Percentiles rank a stretch among this genome's conserved stretches.
Conservation (phyloP, 2,797 vertebrate genomes). For the Xenentodon cancila region DNA sequence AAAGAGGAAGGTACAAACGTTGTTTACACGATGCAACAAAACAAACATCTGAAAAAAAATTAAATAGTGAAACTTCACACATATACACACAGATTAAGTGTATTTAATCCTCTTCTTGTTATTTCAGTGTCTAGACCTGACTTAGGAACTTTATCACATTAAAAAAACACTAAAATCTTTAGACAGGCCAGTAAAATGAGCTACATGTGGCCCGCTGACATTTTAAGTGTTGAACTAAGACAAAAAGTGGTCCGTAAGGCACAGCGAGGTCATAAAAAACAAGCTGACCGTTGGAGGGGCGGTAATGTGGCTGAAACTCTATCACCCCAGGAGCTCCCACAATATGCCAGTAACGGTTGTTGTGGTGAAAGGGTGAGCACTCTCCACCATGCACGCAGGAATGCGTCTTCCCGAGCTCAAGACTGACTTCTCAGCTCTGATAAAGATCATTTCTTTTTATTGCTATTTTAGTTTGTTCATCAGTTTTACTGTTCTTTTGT, state of each 20-base stretch:
- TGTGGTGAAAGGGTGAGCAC: slow-evolving; percentile 14
- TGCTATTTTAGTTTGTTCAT: too few species aligned
- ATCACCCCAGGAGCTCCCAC: slow-evolving; percentile 51
- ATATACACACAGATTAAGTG: not conserved
- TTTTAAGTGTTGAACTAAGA: slow-evolving; percentile 16
- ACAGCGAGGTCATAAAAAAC: slow-evolving; percentile 52
- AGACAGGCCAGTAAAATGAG: not conserved
- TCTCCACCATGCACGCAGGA: slow-evolving; percentile 39
- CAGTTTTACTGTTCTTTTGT: too few species aligned
- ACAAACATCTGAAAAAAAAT: slow-evolving; percentile 5
- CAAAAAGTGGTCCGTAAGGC: slow-evolving; percentile 15
- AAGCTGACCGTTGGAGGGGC: slow-evolving; percentile 11
- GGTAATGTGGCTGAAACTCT: slow-evolving; percentile 32
- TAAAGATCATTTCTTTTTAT: not conserved
- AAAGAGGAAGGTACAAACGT: too few species aligned
- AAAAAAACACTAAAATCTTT: slow-evolving; percentile 11
- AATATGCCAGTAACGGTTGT: slow-evolving; percentile 52
- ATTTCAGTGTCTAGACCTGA: slow-evolving; percentile 4
- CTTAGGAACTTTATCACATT: slow-evolving; percentile 31
- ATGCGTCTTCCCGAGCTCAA: slow-evolving; percentile 21
- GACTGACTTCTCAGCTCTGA: slow-evolving; percentile 32
- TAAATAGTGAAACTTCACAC: not conserved
- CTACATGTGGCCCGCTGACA: slow-evolving; percentile 16
- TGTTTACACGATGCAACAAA: slow-evolving; percentile 7
- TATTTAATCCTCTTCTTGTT: too few species aligned